phyloP scores from a whole-genome alignment of 1,140 invertebrate genomes.

The Elymnias hypermnestra region DNA sequence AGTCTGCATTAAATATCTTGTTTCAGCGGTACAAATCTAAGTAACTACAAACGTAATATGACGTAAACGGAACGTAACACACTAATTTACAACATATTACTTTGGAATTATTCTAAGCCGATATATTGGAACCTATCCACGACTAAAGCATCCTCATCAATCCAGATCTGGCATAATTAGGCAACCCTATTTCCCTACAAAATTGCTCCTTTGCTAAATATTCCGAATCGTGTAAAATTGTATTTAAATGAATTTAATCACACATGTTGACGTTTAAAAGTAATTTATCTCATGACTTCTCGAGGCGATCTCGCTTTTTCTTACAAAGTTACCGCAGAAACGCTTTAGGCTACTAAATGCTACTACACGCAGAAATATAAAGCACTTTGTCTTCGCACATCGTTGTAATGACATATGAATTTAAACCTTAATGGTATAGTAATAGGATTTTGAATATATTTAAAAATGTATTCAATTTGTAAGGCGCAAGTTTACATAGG shows the following conservation, averaged over 20 bases:
- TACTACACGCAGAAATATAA: constrained; percentile 63
- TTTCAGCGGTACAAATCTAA: too few species aligned
- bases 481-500: constrained; percentile 66
- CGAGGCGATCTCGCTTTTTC: constrained; percentile 42
- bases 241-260: constrained; percentile 58
- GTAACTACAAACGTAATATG: too few species aligned
- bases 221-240: constrained; percentile 36
- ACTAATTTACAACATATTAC: too few species aligned
- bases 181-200: too few species aligned
- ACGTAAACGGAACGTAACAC: too few species aligned
- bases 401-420: constrained; percentile 18
- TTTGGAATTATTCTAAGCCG: too few species aligned
- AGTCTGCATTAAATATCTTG: too few species aligned
- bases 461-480: constrained; percentile 61
- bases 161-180: too few species aligned
- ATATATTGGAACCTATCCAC: too few species aligned
- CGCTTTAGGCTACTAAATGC: constrained; percentile 64
- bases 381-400: constrained; percentile 49
- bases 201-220: too few species aligned
- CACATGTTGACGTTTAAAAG: constrained; percentile 42
- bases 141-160: too few species aligned
- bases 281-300: constrained; percentile 49
- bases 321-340: constrained; percentile 59
- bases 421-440: constrained; percentile 22
- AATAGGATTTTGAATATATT: constrained; percentile 35